Conservation (phyloP, 2,113 vertebrate species). For the Tiliqua scincoides region DNA sequence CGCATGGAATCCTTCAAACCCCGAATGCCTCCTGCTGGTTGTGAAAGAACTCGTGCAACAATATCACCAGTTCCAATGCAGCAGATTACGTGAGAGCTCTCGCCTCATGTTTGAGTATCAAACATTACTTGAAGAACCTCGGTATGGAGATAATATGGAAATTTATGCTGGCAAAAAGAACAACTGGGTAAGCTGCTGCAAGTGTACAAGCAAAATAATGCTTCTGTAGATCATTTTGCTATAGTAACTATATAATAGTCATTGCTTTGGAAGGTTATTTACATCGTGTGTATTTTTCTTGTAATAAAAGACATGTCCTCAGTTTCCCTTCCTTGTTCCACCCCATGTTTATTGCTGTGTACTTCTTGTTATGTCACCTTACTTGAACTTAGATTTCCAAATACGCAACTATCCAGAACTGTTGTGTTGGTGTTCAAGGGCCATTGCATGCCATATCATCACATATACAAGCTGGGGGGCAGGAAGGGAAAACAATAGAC, state of each 20-base stretch:
- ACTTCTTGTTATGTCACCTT: neutral
- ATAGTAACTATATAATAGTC: neutral
- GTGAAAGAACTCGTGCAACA: constrained; percentile 98
- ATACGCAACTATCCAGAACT: constrained; percentile 5
- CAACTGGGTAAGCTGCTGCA: constrained; percentile 88
- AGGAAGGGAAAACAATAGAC: constrained; percentile 1
- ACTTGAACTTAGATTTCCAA: constrained; percentile 22
- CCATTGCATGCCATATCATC: neutral
- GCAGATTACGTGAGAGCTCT: constrained; percentile 92
- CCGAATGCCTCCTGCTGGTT: constrained; percentile 92
- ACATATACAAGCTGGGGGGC: neutral
- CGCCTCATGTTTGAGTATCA: constrained; percentile 98
- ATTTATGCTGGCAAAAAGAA: constrained; percentile 96
- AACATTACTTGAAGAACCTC: constrained; percentile 93
- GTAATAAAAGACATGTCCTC: neutral
- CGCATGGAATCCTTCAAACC: constrained; percentile 90
- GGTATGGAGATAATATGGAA: constrained; percentile 94
- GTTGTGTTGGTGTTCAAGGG: neutral
- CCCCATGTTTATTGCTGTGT: neutral
- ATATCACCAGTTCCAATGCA: constrained; percentile 95
- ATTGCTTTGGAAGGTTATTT: constrained; percentile 4
- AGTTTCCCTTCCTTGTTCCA: neutral
- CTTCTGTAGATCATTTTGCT: constrained; percentile 19
- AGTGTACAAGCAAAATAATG: constrained; percentile 4
- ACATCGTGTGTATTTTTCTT: neutral